Evolutionary conservation across 2,888 invertebrate genomes (phyloP), one percentile per base, ranked within the genome.

Genomic region (Heterodera filipjevi): DNA sequence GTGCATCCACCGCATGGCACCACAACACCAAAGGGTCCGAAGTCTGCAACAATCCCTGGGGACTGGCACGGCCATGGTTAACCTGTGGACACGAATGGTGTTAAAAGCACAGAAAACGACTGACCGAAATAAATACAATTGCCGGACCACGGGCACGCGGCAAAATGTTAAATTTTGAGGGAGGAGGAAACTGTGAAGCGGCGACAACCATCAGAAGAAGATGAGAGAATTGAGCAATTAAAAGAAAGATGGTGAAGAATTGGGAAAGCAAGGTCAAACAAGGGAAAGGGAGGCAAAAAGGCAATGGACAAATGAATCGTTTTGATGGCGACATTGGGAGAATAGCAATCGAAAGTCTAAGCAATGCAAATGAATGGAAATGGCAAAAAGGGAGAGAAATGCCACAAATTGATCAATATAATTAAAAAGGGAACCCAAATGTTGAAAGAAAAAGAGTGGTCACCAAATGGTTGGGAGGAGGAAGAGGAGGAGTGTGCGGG

Each of bases 1-100:
- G 68, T 22, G 35, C 79, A 39, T 80, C 79, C 16, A 81, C 76
- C 19, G 81, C 81, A 30, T 81, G 77, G 49, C 81, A 81, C 81
- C 81, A 81, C 32, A 81, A 46, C n/a, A 53, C 53, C 39, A 81
- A 64, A 5, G 81, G 80, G 14, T 49, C 53, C 27, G 46, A 39
- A 3, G 68, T 71, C 46, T 76, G 77, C 1, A 81, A n/a, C 32
- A 46, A 71, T 71, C 59, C 64, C 19, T 68, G 68, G 14, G 81
- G 81, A 27, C 79, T 77, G 14, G 74, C 73, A 3, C 77, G 46
- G 27, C 79, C 79, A 53, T 68, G 35, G 35, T 79, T 79, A 19
- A 79, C 49, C 79, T 79, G 39, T 39, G 39, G 12, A 30, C 30
- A 77, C 30, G 27, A 49, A 49, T 16, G 16, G 19, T 14, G 49